Evolutionary conservation across 2,797 vertebrate genomes (phyloP).

Genomic region (Lophotriccus pileatus): DNA sequence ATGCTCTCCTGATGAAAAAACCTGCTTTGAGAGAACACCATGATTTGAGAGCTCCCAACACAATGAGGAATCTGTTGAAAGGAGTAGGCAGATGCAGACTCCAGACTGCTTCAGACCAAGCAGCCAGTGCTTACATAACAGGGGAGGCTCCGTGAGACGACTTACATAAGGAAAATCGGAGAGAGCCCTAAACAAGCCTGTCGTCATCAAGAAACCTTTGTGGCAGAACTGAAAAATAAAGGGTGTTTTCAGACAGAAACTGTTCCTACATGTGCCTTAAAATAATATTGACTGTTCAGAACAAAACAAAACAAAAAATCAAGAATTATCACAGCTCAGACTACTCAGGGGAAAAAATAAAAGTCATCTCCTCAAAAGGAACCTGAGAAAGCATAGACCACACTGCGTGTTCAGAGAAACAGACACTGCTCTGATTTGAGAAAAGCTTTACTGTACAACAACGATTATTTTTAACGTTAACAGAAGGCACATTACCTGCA

Average conservation of each 20-base stretch:
- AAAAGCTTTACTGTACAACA: background rate
- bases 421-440: background rate
- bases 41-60: background rate
- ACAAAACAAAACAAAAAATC: background rate
- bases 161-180: constrained; percentile 2
- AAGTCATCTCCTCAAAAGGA: background rate
- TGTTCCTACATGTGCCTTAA: background rate
- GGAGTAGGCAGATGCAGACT: constrained; percentile 13
- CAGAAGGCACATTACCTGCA: background rate
- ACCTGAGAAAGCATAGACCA: background rate
- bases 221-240: background rate
- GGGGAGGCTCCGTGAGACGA: background rate
- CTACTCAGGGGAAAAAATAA: background rate
- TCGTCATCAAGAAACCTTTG: background rate
- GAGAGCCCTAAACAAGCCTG: background rate
- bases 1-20: background rate
- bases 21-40: background rate
- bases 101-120: background rate
- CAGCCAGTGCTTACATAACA: constrained; percentile 44
- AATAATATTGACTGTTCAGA: background rate
- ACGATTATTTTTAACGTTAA: background rate
- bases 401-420: background rate
- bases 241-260: background rate
- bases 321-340: background rate
- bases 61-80: background rate